phyloP scores from a whole-genome alignment of 2,113 vertebrate genomes.

The Ranitomeya imitator region DNA sequence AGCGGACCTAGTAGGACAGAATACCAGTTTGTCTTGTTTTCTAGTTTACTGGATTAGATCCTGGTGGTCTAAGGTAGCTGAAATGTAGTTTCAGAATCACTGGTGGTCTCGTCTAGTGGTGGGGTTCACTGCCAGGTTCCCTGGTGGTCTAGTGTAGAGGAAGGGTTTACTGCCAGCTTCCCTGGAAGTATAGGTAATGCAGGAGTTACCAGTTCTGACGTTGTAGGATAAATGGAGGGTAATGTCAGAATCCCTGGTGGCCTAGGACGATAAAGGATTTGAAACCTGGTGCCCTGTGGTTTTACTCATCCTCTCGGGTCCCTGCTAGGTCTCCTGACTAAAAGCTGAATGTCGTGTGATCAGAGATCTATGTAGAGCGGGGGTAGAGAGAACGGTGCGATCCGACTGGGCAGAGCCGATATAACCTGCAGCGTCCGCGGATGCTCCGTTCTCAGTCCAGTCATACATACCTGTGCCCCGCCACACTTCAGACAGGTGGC shows the following conservation, averaged over 20 bases:
- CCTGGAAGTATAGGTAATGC: background rate
- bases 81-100: too few relatives aligned
- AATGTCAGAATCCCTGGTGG: background rate
- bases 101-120: too few relatives aligned
- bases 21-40: too few relatives aligned
- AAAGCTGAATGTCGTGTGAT: too few relatives aligned
- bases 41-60: too few relatives aligned
- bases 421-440: background rate
- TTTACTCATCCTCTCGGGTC: too few relatives aligned
- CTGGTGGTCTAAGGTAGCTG: too few relatives aligned
- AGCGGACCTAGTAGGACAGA: too few relatives aligned
- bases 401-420: background rate
- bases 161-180: background rate
- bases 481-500: constrained; percentile 93
- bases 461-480: constrained; percentile 82
- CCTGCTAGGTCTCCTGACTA: too few relatives aligned
- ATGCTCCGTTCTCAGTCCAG: too few relatives aligned
- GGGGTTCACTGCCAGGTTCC: background rate
- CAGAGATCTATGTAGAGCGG: too few relatives aligned
- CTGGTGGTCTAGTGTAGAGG: background rate
- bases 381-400: too few relatives aligned
- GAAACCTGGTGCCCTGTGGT: background rate
- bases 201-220: background rate
- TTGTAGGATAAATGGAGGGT: background rate
- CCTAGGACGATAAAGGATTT: background rate